These are phyloP conservation scores for Drosophila leontia DNA, from an alignment of 1,140 invertebrate species.

Conservation along the genomic window DNA sequence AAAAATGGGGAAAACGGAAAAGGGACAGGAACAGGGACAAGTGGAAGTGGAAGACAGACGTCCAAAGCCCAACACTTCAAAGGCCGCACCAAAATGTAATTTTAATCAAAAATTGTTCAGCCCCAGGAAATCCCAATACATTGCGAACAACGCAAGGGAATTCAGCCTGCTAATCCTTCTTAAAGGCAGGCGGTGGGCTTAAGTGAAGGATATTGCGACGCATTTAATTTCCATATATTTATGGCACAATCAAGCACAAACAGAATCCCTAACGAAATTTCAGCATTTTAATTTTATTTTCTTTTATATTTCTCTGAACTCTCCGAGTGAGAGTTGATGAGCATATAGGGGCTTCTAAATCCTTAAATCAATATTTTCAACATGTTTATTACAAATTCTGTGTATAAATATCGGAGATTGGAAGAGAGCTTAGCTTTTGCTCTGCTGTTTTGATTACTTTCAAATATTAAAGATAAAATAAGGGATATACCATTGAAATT, in stretches of 20 bases:
- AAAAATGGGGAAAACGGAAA: background rate
- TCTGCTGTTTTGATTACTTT: background rate
- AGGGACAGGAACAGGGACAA: background rate
- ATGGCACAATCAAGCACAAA: slow-evolving; percentile 6
- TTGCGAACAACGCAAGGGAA: slow-evolving; percentile 22
- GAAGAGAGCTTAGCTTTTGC: background rate
- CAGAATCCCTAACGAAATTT: slow-evolving; percentile 18
- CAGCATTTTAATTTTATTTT: slow-evolving; percentile 5
- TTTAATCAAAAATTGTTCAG: slow-evolving; percentile 67
- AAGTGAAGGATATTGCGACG: slow-evolving; percentile 11
- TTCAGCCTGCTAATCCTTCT: slow-evolving; percentile 27
- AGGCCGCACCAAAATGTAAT: slow-evolving; percentile 56
- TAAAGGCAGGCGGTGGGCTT: slow-evolving; percentile 15
- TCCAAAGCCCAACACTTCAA: slow-evolving; percentile 51
- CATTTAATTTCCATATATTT: slow-evolving; percentile 42
- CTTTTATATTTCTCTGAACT: background rate
- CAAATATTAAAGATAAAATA: background rate
- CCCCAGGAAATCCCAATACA: slow-evolving; percentile 50
- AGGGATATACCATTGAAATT: too few relatives aligned
- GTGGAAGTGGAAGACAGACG: slow-evolving; percentile 19
- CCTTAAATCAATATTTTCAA: background rate
- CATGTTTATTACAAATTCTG: background rate
- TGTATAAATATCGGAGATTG: background rate
- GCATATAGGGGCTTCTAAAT: background rate
- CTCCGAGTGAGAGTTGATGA: background rate